Evolutionary conservation across 2,888 invertebrate genomes (phyloP).

Genomic region (Ypsolopha sequella): DNA sequence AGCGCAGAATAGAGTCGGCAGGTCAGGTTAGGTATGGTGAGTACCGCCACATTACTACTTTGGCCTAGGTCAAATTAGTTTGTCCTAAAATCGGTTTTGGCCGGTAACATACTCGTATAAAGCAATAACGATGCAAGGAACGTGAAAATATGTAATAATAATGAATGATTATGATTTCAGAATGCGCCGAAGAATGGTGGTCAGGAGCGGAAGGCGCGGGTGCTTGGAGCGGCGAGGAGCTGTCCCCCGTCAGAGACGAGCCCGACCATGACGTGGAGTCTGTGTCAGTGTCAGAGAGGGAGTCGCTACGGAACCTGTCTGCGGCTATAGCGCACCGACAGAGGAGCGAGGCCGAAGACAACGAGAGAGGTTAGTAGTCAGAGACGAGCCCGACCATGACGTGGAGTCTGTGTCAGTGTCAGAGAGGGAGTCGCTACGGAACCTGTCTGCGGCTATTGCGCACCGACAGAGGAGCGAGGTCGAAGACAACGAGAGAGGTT

Average conservation of each 20-base stretch:
- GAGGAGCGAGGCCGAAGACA: conserved; percentile 72
- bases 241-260: conserved; percentile 58
- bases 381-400: conserved; percentile 30
- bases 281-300: conserved; percentile 60
- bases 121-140: no score
- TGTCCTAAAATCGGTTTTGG: no score
- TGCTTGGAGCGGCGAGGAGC: conserved; percentile 59
- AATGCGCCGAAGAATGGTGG: conserved; percentile 61
- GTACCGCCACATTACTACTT: no score
- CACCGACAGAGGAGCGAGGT: conserved; percentile 77
- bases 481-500: conserved; percentile 48
- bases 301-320: conserved; percentile 82
- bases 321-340: conserved; percentile 82
- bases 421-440: conserved; percentile 79
- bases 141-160: no score
- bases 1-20: no score
- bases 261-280: neutral
- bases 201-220: conserved; percentile 57
- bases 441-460: conserved; percentile 82
- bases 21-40: no score
- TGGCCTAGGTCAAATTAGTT: no score
- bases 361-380: conserved; percentile 29
- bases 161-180: conserved; percentile 17
- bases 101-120: no score
- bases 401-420: conserved; percentile 27